Percentiles rank a stretch among this genome's conserved stretches.
Evolutionary conservation across 2,888 invertebrate genomes (phyloP).

Genomic region (Mamestra brassicae): DNA sequence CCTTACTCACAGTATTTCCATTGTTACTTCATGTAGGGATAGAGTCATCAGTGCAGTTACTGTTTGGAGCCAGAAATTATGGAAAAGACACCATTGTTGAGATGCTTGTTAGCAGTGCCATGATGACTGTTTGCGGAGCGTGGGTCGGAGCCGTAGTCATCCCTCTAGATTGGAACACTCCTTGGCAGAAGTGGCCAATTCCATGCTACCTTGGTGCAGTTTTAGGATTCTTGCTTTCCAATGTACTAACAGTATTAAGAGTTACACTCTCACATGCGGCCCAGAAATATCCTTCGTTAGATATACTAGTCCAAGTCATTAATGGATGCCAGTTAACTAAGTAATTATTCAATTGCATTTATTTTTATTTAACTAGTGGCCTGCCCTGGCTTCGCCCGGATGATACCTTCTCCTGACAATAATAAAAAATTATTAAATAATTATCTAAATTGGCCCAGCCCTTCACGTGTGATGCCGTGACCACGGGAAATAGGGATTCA

Average conservation of each 20-base stretch:
- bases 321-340: slow-evolving; percentile 79
- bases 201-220: slow-evolving; percentile 93
- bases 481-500: no score
- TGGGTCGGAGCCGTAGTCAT: slow-evolving; percentile 97
- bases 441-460: no score
- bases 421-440: no score
- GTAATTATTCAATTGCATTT: slow-evolving; percentile 56
- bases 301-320: slow-evolving; percentile 77
- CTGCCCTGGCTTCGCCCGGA: no score
- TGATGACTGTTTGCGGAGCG: slow-evolving; percentile 93
- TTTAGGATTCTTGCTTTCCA: slow-evolving; percentile 91
- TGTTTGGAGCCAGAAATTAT: slow-evolving; percentile 89
- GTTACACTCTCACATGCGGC: slow-evolving; percentile 80
- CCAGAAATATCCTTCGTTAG: slow-evolving; percentile 81
- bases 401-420: no score
- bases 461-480: no score
- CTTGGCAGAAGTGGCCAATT: slow-evolving; percentile 96
- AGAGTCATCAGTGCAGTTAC: slow-evolving; percentile 88
- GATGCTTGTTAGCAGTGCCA: slow-evolving; percentile 91
- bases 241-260: slow-evolving; percentile 89
- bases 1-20: slow-evolving; percentile 92
- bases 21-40: slow-evolving; percentile 92
- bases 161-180: slow-evolving; percentile 97
- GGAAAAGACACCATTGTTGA: slow-evolving; percentile 89
- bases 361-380: slow-evolving; percentile 19